A percentile compares a stretch with the other conserved stretches of the same genome.
Conservation (phyloP, 1,140 invertebrate species). For the Drosophila rhopaloa region DNA sequence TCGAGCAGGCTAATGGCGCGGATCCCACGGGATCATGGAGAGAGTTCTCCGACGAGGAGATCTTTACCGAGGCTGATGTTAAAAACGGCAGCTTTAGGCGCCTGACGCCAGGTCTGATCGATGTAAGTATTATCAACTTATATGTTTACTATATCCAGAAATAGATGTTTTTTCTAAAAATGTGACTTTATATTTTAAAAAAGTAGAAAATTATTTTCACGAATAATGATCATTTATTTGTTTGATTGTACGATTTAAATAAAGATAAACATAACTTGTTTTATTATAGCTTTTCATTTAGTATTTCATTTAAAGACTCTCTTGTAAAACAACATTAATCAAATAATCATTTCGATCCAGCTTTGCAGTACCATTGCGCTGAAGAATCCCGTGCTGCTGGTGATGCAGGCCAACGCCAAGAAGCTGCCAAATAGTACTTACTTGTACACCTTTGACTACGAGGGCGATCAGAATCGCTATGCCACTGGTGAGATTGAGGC, state of each 20-base stretch:
- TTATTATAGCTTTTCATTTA: no score
- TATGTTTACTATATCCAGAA: background rate
- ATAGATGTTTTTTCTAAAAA: no score
- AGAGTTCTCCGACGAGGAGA: slow-evolving; percentile 72
- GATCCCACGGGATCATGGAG: slow-evolving; percentile 75
- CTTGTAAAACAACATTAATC: background rate
- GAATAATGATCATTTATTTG: no score
- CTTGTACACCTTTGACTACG: slow-evolving; percentile 79
- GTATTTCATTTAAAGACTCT: no score
- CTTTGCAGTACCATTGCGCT: slow-evolving; percentile 76
- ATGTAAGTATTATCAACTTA: slow-evolving; percentile 51
- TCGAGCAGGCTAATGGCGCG: slow-evolving; percentile 73
- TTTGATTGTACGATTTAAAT: no score
- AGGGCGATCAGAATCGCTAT: slow-evolving; percentile 77
- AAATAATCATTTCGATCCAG: slow-evolving; percentile 23
- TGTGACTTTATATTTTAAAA: no score
- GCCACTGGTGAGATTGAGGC: slow-evolving; percentile 48
- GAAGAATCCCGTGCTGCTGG: slow-evolving; percentile 79
- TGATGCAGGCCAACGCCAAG: slow-evolving; percentile 78
- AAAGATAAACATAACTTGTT: no score
- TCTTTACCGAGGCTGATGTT: slow-evolving; percentile 62
- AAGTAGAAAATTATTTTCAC: no score
- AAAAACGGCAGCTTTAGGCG: slow-evolving; percentile 71
- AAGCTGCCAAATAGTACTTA: slow-evolving; percentile 77
- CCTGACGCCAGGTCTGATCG: slow-evolving; percentile 73